Conservation (phyloP, 2,113 vertebrate genomes). For the Irena cyanogastra region DNA sequence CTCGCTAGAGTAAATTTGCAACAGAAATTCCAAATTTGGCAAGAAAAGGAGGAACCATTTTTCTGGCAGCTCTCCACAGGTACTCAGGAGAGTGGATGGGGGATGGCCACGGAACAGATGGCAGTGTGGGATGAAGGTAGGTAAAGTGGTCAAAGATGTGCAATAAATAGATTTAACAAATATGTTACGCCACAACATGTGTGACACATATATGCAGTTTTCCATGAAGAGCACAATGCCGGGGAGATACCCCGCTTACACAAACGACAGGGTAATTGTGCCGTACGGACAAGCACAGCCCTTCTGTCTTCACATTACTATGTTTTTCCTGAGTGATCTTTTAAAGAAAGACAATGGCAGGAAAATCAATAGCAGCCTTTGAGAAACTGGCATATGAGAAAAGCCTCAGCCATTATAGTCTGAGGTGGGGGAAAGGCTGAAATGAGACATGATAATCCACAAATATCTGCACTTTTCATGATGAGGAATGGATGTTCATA, state of each 20-base stretch:
- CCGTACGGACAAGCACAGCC: not conserved
- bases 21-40: slow-evolving; percentile 54
- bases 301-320: not conserved
- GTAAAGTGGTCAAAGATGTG: slow-evolving; percentile 13
- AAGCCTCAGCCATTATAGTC: not conserved
- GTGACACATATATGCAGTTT: slow-evolving; percentile 13
- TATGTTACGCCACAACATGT: slow-evolving; percentile 3
- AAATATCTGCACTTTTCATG: not conserved
- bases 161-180: slow-evolving; percentile 39
- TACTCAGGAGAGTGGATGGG: slow-evolving; percentile 7
- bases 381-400: not conserved
- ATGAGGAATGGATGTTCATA: not conserved
- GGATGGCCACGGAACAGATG: slow-evolving; percentile 48
- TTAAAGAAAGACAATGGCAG: slow-evolving; percentile 4
- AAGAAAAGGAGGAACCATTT: slow-evolving; percentile 44
- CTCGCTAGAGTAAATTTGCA: slow-evolving; percentile 31
- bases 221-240: not conserved
- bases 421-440: not conserved
- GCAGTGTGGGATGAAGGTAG: slow-evolving; percentile 10
- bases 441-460: not conserved
- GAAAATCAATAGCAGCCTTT: not conserved
- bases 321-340: not conserved
- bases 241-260: not conserved
- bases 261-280: not conserved
- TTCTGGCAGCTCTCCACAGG: slow-evolving; percentile 29